A percentile compares a stretch with the other conserved stretches of the same genome.
These are phyloP conservation scores for Caranx melampygus DNA, from an alignment of 2,113 vertebrate species.

Conservation along the genomic window DNA sequence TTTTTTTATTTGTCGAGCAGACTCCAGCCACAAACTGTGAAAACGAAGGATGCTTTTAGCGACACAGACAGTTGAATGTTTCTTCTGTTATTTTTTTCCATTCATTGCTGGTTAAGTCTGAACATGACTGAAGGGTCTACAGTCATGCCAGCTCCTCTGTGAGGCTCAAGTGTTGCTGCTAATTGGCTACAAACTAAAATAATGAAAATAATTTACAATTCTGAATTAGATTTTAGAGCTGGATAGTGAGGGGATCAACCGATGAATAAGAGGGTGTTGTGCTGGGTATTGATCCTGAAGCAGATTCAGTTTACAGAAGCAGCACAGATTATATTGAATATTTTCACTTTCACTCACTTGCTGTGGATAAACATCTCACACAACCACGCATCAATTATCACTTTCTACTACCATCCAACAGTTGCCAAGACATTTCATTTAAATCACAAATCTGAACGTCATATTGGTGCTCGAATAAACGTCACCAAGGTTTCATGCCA, in stretches of 20 bases:
- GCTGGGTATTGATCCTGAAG: too few species aligned
- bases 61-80: constrained; percentile 23
- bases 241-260: too few species aligned
- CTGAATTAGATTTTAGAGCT: neutral
- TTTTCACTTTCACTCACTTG: too few species aligned
- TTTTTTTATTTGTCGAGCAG: constrained; percentile 28
- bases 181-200: neutral
- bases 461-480: too few species aligned
- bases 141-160: neutral
- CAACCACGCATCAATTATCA: too few species aligned
- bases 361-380: too few species aligned
- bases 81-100: constrained; percentile 41
- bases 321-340: too few species aligned
- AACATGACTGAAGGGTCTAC: constrained; percentile 3
- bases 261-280: too few species aligned
- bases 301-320: too few species aligned
- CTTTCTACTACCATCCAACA: too few species aligned
- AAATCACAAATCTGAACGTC: too few species aligned
- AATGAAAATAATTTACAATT: neutral
- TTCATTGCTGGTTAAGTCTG: constrained; percentile 7
- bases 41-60: constrained; percentile 24
- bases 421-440: too few species aligned
- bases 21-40: neutral
- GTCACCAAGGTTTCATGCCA: neutral
- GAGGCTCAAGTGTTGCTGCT: neutral